A percentile compares a stretch with the other conserved stretches of the same genome.
Evolutionary conservation across 35 echinoderm and acorn worm species (phyloP).

Genomic region (Ophiothrix spiculata): DNA sequence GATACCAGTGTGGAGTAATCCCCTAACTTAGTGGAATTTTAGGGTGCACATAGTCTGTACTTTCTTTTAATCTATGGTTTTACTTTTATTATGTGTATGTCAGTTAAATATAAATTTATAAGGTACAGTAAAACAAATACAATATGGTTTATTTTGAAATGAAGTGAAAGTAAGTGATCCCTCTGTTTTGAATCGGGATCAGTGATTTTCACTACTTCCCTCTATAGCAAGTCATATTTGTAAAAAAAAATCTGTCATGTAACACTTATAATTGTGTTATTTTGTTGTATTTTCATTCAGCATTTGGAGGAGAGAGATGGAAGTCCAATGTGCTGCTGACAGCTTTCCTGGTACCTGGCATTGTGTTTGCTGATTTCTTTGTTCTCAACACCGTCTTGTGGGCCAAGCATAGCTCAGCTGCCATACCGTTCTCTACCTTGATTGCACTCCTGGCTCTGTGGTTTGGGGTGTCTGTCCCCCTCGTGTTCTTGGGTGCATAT

Average conservation of each 20-base stretch:
- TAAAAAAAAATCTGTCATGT: too few species aligned
- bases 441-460: slow-evolving; percentile 88
- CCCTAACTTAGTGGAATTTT: too few species aligned
- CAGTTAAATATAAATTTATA: too few species aligned
- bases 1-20: too few species aligned
- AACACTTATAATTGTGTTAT: neutral
- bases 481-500: slow-evolving; percentile 92
- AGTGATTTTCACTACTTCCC: too few species aligned
- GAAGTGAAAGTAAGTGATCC: neutral
- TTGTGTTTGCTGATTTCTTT: slow-evolving; percentile 83
- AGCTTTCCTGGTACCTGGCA: slow-evolving; percentile 84
- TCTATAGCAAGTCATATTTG: neutral
- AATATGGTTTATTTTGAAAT: too few species aligned
- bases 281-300: slow-evolving; percentile 49
- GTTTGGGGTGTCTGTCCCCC: slow-evolving; percentile 90
- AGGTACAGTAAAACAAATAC: too few species aligned
- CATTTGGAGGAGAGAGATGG: slow-evolving; percentile 97
- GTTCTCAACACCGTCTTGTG: slow-evolving; percentile 87
- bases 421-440: slow-evolving; percentile 91
- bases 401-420: slow-evolving; percentile 95
- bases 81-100: too few species aligned
- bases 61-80: too few species aligned
- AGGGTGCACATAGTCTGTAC: too few species aligned
- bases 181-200: too few species aligned
- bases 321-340: slow-evolving; percentile 94